Percentiles rank a stretch among this genome's conserved stretches.
These are phyloP conservation scores for Steinernema feltiae DNA, from an alignment of 1,140 invertebrate genomes.

Conservation along the genomic window DNA sequence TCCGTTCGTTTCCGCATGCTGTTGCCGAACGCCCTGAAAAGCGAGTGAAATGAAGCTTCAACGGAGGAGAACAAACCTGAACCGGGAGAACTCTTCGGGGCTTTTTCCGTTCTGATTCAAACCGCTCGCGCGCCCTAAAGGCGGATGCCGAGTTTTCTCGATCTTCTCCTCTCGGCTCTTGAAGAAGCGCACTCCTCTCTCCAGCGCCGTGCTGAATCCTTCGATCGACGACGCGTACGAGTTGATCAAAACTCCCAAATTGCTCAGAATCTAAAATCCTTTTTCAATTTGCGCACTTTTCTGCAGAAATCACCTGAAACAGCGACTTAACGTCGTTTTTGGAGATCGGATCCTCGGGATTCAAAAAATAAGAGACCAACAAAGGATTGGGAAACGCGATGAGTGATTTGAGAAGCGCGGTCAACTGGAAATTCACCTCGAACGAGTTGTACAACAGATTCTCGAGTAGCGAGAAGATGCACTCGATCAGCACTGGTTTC, in stretches of 20 bases:
- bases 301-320: neutral
- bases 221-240: neutral
- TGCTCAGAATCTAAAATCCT: neutral
- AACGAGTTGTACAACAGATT: constrained; percentile 4
- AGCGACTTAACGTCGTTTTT: neutral
- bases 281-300: too few species aligned
- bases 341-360: neutral
- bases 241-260: neutral
- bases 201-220: neutral
- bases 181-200: neutral
- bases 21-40: neutral
- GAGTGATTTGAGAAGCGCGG: neutral
- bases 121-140: neutral
- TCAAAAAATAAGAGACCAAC: neutral
- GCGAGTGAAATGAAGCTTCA: neutral
- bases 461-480: neutral
- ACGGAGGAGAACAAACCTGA: neutral
- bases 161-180: neutral
- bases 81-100: neutral
- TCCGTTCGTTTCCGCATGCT: neutral
- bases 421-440: neutral
- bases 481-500: neutral
- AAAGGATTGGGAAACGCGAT: neutral
- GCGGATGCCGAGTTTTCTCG: neutral
- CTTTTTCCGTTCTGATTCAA: neutral